Evolutionary conservation across 1,140 invertebrate genomes (phyloP).

Genomic region (Drosophila nebulosa): DNA sequence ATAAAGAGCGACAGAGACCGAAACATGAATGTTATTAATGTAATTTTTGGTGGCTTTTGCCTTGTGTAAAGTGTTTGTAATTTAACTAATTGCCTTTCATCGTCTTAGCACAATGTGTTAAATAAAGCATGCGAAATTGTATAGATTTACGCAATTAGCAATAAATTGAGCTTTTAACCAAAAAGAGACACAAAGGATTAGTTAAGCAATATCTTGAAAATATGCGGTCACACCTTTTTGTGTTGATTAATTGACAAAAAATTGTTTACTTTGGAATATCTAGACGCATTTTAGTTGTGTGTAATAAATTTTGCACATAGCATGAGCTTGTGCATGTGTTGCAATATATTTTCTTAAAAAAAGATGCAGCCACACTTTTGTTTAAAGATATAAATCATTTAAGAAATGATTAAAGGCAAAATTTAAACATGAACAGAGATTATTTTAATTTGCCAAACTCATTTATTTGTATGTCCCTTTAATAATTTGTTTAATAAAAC

Average conservation of each 20-base stretch:
- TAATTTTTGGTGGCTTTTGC: conserved; percentile 17
- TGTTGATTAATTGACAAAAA: not conserved
- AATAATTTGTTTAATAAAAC: too few relatives aligned
- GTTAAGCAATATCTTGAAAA: not conserved
- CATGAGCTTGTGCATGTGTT: too few relatives aligned
- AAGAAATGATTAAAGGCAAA: too few relatives aligned
- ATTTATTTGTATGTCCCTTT: too few relatives aligned
- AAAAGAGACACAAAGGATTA: not conserved
- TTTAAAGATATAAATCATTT: too few relatives aligned
- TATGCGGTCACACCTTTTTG: not conserved
- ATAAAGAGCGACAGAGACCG: not conserved
- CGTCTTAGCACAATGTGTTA: not conserved
- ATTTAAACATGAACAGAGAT: too few relatives aligned
- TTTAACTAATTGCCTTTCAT: conserved; percentile 16
- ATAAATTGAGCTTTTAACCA: not conserved
- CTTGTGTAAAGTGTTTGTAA: conserved; percentile 11
- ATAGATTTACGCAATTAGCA: not conserved
- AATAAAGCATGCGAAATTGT: not conserved
- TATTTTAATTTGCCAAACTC: too few relatives aligned
- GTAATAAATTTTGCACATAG: too few relatives aligned
- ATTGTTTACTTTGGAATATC: too few relatives aligned
- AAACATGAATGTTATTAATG: conserved; percentile 13
- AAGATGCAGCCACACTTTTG: too few relatives aligned
- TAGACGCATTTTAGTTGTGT: too few relatives aligned
- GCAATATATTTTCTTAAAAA: too few relatives aligned